Conservation (phyloP, 2,113 vertebrate species). For the Fregetta grallaria region DNA sequence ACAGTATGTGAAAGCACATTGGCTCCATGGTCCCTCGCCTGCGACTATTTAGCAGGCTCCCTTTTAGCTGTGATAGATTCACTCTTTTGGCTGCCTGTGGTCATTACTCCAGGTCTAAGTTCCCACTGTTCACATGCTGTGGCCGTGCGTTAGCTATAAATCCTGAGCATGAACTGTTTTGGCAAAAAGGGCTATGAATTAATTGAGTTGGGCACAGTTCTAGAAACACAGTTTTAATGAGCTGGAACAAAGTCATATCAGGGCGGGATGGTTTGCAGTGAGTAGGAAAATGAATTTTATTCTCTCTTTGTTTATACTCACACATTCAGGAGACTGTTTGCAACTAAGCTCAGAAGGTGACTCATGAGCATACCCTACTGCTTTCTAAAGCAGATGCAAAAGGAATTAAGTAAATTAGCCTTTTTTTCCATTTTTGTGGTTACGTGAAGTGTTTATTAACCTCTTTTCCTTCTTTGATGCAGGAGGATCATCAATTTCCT, state of each 20-base stretch:
- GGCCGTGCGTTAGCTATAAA: fast-evolving
- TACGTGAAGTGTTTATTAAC: neutral
- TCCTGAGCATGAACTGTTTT: neutral
- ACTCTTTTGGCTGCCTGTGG: neutral
- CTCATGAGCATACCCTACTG: conserved; percentile 38
- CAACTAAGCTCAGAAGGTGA: neutral
- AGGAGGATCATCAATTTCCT: too few relatives aligned
- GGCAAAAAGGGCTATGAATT: neutral
- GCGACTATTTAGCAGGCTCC: neutral
- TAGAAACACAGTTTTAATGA: conserved; percentile 30
- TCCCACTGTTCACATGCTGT: neutral
- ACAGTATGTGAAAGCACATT: fast-evolving
- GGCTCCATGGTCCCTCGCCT: neutral
- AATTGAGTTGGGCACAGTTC: neutral
- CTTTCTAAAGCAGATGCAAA: neutral
- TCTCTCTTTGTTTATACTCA: neutral
- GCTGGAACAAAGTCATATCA: conserved; percentile 22
- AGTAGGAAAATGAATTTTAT: neutral
- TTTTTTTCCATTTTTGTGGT: neutral
- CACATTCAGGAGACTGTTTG: neutral
- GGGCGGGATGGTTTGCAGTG: neutral
- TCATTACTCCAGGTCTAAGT: neutral
- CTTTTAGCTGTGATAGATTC: neutral
- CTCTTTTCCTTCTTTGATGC: neutral
- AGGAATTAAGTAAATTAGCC: neutral